These are phyloP conservation scores for Magallana ariakensis DNA, from an alignment of 1,140 invertebrate genomes.

Conservation along the genomic window DNA sequence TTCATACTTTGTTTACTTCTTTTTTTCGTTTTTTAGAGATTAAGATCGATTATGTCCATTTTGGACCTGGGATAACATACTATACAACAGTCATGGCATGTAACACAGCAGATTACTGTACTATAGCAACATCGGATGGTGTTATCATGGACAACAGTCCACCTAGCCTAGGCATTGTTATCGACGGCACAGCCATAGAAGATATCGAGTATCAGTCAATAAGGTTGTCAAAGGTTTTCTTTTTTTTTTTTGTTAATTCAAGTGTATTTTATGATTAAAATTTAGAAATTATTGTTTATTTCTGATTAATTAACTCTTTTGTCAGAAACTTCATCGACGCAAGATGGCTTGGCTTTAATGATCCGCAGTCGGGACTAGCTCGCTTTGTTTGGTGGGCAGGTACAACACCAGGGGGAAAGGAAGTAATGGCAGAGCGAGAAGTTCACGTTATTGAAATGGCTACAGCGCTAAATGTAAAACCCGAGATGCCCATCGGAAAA, in stretches of 20 bases:
- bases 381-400: slow-evolving; percentile 52
- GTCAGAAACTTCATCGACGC: slow-evolving; percentile 47
- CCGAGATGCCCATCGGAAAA: slow-evolving; percentile 45
- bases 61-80: slow-evolving; percentile 55
- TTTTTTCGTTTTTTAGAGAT: slow-evolving; percentile 33
- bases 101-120: slow-evolving; percentile 62
- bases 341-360: slow-evolving; percentile 57
- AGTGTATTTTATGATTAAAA: too few species aligned
- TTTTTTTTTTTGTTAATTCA: neutral
- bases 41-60: slow-evolving; percentile 41
- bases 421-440: slow-evolving; percentile 30
- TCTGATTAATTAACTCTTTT: too few species aligned
- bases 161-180: slow-evolving; percentile 58
- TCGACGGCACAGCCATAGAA: slow-evolving; percentile 58
- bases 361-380: slow-evolving; percentile 48
- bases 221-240: slow-evolving; percentile 35
- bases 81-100: slow-evolving; percentile 64
- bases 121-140: slow-evolving; percentile 63
- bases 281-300: too few species aligned
- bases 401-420: slow-evolving; percentile 29
- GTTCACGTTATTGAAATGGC: slow-evolving; percentile 41
- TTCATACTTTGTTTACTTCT: too few species aligned
- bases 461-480: neutral
- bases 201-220: slow-evolving; percentile 61
- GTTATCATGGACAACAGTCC: slow-evolving; percentile 66